Base-by-base conservation (phyloP, 2,888 invertebrate species). In the Leistus spinibarbis region DNA sequence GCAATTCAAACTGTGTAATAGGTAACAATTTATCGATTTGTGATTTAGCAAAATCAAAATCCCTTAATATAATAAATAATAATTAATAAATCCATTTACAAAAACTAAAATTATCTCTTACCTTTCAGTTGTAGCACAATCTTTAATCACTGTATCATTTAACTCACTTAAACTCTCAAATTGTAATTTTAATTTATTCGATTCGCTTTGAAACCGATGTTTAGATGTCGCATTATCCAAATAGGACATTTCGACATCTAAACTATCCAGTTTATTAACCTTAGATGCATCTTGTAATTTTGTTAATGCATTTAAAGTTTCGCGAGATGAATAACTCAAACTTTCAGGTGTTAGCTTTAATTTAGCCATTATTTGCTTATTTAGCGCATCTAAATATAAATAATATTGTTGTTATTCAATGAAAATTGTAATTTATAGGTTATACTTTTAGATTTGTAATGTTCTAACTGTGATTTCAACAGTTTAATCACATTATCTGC, bases 51-150 rank as follows among this genome's bases (percentile, higher is more conserved):
- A 16, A 9, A 60, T 20, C 23, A 17, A 67, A 67, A 19, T 73
- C 73, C 40, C 73, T 72, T n/a, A 13, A 72, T 66, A 27, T 19
- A 27, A 64, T 24, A 23, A 3, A 4, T 10, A 57, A 19, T 57
- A n/a, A n/a, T 5, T 23, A 64, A 23, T 16, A 64, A 23, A 23
- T 16, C 16, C 16, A 20, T 10, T 24, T 22, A 54, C 54, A 56
- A 20, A 27, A 62, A 17, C 20, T 9, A 62, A 19, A 63, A 17
- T 3, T 62, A 20, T 53, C 16, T 63, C 77, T 78, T 79, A 82
- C 82, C 79, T 76, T 79, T 80, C 80, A n/a, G 79, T 72, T 19
- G 67, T 77, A 69, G 80, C 81, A n/a, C 82, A 79, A 73, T 82
- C 82, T 72, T 81, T 79, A 5, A 77, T 66, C 20, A 83, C 67